Conservation (phyloP, 2,113 vertebrate genomes). For the Catharus minimus region DNA sequence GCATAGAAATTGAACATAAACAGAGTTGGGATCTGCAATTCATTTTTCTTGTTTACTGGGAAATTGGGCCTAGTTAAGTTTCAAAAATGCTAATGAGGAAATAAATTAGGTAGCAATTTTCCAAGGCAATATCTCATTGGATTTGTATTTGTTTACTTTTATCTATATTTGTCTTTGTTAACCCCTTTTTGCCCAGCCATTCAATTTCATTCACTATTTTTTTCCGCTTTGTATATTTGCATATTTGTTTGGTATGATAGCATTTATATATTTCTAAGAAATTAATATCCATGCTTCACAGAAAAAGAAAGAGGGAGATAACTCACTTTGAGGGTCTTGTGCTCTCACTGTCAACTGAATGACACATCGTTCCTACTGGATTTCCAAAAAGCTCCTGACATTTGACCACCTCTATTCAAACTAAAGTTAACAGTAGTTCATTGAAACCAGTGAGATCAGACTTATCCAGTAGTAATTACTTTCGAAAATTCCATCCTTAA, state of each 20-base stretch:
- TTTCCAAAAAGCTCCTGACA: neutral
- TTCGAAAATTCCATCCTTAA: conserved; percentile 12
- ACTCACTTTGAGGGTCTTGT: neutral
- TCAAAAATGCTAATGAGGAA: conserved; percentile 59
- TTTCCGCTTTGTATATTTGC: neutral
- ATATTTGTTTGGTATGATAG: neutral
- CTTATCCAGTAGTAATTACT: neutral
- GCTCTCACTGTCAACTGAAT: neutral
- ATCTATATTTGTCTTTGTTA: conserved; percentile 24
- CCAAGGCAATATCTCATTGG: conserved; percentile 29
- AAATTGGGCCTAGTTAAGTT: conserved; percentile 47
- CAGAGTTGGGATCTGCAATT: conserved; percentile 35
- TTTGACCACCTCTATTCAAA: neutral
- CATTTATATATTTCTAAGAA: neutral
- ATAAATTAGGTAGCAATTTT: conserved; percentile 58
- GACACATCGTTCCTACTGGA: neutral
- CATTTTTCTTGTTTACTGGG: conserved; percentile 46
- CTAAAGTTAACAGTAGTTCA: neutral
- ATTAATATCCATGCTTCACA: neutral
- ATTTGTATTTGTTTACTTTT: conserved; percentile 47
- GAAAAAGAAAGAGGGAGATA: neutral
- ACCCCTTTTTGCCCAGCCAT: neutral
- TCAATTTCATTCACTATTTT: neutral
- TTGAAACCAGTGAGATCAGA: neutral
- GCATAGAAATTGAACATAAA: conserved; percentile 42